Percentiles rank a stretch among this genome's conserved stretches.
These are phyloP conservation scores for Aphodius granarius DNA, from an alignment of 2,888 invertebrate species.

Conservation along the genomic window DNA sequence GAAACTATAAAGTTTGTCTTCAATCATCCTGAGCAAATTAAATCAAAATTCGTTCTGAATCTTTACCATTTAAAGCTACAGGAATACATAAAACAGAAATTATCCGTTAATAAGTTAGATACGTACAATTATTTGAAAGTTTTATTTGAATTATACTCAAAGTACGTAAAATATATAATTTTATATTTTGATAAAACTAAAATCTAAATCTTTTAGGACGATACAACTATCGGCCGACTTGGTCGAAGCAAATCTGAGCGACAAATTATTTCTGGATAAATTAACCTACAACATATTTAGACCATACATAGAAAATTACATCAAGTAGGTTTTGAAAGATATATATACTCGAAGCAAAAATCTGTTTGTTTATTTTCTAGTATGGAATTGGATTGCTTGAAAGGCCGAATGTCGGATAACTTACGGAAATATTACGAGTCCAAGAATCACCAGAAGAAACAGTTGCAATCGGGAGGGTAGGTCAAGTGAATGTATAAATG, in stretches of 20 bases:
- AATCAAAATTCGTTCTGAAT: conserved; percentile 96
- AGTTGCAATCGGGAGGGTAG: conserved; percentile 84
- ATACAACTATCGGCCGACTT: conserved; percentile 74
- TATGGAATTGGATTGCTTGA: conserved; percentile 76
- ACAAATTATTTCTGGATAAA: conserved; percentile 76
- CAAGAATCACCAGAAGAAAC: conserved; percentile 93
- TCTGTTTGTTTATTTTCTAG: conserved; percentile 45
- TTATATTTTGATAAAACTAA: conserved; percentile 8
- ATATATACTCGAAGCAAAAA: background rate
- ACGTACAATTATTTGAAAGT: conserved; percentile 87
- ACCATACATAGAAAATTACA: conserved; percentile 76
- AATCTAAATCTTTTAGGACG: conserved; percentile 60
- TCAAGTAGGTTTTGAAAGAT: conserved; percentile 46
- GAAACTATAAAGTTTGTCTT: conserved; percentile 87
- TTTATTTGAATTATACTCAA: conserved; percentile 86
- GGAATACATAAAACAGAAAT: conserved; percentile 80
- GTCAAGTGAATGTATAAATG: conserved; percentile 27
- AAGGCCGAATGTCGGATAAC: conserved; percentile 73
- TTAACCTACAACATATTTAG: conserved; percentile 80
- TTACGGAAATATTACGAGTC: conserved; percentile 87
- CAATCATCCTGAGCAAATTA: conserved; percentile 93
- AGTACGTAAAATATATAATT: conserved; percentile 60
- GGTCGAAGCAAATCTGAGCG: conserved; percentile 73
- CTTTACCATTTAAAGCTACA: conserved; percentile 90
- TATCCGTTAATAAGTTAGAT: conserved; percentile 75